These are phyloP conservation scores for Drosophila hydei DNA, from an alignment of 1,140 invertebrate genomes.

Conservation along the genomic window DNA sequence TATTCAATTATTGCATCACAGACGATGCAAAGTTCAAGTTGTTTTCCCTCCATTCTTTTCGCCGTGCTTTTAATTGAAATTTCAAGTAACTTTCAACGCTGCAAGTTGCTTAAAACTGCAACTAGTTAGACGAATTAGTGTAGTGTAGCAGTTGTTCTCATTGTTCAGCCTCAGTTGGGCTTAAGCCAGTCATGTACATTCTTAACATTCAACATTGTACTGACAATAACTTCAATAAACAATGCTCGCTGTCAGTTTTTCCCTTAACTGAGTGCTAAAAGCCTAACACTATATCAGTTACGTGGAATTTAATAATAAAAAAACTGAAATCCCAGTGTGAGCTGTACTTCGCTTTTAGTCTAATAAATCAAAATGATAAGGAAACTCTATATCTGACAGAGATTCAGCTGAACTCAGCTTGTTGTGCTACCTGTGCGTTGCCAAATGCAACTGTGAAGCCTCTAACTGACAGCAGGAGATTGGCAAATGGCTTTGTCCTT, in stretches of 20 bases:
- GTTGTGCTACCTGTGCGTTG: too few relatives aligned
- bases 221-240: too few relatives aligned
- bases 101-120: background rate
- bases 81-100: background rate
- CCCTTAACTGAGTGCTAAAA: too few relatives aligned
- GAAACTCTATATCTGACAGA: too few relatives aligned
- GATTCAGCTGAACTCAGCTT: background rate
- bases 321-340: too few relatives aligned
- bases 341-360: too few relatives aligned
- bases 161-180: background rate
- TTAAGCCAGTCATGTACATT: background rate
- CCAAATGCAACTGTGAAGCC: too few relatives aligned
- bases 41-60: background rate
- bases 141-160: background rate
- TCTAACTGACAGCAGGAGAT: background rate
- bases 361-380: too few relatives aligned
- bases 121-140: background rate
- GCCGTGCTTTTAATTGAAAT: background rate
- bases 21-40: background rate
- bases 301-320: too few relatives aligned
- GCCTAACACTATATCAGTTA: too few relatives aligned
- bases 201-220: too few relatives aligned
- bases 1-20: background rate
- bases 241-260: too few relatives aligned
- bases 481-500: background rate